Base-by-base conservation (phyloP, 2,888 invertebrate genomes). In the Auanema freiburgensis region DNA sequence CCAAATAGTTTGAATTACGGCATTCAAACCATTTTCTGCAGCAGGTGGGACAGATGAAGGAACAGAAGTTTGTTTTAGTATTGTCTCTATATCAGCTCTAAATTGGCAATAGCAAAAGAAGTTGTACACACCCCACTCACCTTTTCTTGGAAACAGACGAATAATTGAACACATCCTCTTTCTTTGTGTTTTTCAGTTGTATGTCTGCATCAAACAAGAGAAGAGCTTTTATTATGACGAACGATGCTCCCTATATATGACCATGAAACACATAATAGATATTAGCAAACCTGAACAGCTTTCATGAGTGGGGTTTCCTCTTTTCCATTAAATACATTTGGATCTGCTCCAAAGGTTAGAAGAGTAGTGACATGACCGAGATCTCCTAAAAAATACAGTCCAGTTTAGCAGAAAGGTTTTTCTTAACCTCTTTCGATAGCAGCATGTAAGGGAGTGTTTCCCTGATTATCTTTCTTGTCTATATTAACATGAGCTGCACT, bases 281-380 rank as follows among this genome's bases (percentile, higher is more conserved):
- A 1, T 11, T 2, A 25, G 6, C 11, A 33, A 41, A 44, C 60
- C 23, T 24, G 25, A 55, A 63, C 63, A 25, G 64, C 66, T 40
- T 57, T 62, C 49, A 60, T 65, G 6, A 67, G 41, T 6, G 70
- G 65, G 0, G 69, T 67, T 8, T 53, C 42, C 40, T 62, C 63
- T 11, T 59, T 23, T 0, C 14, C 49, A 50, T 73, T 65, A 2
- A 24, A 18, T 8, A 40, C 49, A 18, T 71, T 65, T 12, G 65
- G 12, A 24, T 55, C 46, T 11, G 68, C 55, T 43, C 68, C 68
- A 44, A 40, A 65, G 16, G 59, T 51, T 12, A 67, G 60, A 6
- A 67, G 56, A 5, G 25, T 44, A n/a, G 54, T 33, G 2, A 62
- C 42, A 42, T 49, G 16, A 8, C 59, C 59, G 18, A 59, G n/a